phyloP scores from a whole-genome alignment of 2,797 vertebrate species.

The Cynodonichthys magdalenae region DNA sequence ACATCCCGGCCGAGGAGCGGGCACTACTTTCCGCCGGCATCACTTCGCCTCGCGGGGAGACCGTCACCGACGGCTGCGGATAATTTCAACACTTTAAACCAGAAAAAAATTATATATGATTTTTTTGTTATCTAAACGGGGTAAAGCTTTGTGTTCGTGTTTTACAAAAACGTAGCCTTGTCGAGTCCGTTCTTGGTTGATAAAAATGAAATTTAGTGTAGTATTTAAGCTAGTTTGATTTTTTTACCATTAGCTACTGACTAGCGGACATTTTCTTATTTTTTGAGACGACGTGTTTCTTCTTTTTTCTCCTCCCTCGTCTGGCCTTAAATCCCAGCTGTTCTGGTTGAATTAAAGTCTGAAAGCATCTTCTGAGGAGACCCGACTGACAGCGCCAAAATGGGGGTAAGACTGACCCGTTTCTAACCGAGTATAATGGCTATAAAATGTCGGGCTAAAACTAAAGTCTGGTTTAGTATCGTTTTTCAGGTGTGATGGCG shows the following conservation, averaged over 20 bases:
- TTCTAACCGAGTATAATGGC: not conserved
- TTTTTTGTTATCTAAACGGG: constrained; percentile 16
- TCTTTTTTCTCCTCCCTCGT: not conserved
- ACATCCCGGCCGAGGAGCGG: constrained; percentile 43
- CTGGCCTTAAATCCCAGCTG: constrained; percentile 30
- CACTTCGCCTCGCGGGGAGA: constrained; percentile 40
- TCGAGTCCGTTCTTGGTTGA: constrained; percentile 20
- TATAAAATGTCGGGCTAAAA: not conserved
- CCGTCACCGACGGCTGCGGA: constrained; percentile 14
- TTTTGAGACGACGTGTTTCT: not conserved
- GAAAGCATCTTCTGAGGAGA: constrained; percentile 54
- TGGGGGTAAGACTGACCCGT: constrained; percentile 78
- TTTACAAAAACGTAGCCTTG: constrained; percentile 27
- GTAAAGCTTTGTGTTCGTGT: constrained; percentile 28
- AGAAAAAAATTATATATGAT: too few relatives aligned
- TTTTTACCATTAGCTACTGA: constrained; percentile 9
- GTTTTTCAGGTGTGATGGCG: not conserved
- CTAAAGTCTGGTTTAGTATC: not conserved
- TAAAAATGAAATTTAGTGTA: constrained; percentile 4
- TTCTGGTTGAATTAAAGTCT: constrained; percentile 42
- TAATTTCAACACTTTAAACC: constrained; percentile 20
- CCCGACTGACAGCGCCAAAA: constrained; percentile 68
- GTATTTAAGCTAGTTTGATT: constrained; percentile 16
- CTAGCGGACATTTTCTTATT: constrained; percentile 24
- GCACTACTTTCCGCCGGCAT: constrained; percentile 68